Conservation (phyloP, 92 coral and sea anemone species). For the Phymanthus crucifer region DNA sequence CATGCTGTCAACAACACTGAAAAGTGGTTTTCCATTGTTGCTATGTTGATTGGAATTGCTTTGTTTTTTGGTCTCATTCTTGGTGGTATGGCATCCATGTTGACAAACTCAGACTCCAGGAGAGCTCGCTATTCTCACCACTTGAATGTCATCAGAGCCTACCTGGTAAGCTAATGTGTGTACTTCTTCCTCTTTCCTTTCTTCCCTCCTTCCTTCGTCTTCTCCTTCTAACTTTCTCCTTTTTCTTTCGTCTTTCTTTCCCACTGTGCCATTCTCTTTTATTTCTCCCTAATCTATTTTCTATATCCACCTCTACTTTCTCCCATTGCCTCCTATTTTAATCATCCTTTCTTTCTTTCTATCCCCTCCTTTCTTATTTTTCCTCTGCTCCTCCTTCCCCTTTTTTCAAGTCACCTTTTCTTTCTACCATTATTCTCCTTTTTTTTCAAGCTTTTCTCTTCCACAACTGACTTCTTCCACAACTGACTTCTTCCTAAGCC, state of each 20-base stretch:
- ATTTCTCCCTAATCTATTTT: neutral
- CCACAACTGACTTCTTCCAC: too few species aligned
- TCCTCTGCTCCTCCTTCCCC: neutral
- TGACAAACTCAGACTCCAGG: constrained; percentile 74
- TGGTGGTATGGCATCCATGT: constrained; percentile 87
- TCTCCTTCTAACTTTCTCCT: neutral
- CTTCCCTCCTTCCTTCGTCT: neutral
- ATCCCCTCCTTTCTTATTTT: neutral
- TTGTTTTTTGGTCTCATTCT: constrained; percentile 82
- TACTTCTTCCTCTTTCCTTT: neutral
- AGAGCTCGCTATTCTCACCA: constrained; percentile 79
- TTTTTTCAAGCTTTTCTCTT: neutral
- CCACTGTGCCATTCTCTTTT: neutral
- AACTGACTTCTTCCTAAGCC: too few species aligned
- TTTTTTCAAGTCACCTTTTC: neutral
- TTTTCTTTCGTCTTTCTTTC: neutral
- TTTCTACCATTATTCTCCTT: neutral
- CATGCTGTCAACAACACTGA: constrained; percentile 62
- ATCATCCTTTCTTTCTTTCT: neutral
- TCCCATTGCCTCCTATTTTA: neutral
- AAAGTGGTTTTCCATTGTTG: constrained; percentile 62
- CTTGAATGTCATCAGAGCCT: constrained; percentile 68
- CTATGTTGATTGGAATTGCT: constrained; percentile 77
- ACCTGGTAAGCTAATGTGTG: constrained; percentile 50
- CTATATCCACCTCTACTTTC: neutral